A percentile compares a stretch with the other conserved stretches of the same genome.
Evolutionary conservation across 2,113 vertebrate genomes (phyloP).

Genomic region (Phalacrocorax pelagicus): DNA sequence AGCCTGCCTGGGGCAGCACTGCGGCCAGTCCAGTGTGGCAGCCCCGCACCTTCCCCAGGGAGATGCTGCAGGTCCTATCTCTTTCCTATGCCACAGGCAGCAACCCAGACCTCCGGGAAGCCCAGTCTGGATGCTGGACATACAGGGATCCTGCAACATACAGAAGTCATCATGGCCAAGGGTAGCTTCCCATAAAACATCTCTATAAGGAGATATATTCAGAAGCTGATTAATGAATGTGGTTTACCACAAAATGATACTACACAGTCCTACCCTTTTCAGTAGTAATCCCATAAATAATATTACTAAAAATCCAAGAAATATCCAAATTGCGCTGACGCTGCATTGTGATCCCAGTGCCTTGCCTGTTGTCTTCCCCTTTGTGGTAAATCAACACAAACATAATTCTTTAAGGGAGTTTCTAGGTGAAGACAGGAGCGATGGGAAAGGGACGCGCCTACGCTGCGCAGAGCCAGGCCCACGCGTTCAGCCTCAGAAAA

Average conservation of each 20-base stretch:
- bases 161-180: not conserved
- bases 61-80: not conserved
- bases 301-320: conserved; percentile 23
- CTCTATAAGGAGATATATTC: not conserved
- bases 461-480: not conserved
- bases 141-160: not conserved
- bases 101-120: not conserved
- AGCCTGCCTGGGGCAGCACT: not conserved
- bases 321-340: not conserved
- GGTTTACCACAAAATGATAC: conserved; percentile 43
- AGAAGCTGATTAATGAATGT: conserved; percentile 49
- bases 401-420: not conserved
- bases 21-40: not conserved
- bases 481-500: not conserved
- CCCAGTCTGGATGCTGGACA: not conserved
- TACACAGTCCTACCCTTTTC: conserved; percentile 24
- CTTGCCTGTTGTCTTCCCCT: not conserved
- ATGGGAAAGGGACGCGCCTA: not conserved
- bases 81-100: not conserved
- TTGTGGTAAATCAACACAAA: conserved; percentile 8
- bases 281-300: conserved; percentile 38
- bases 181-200: not conserved
- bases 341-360: not conserved
- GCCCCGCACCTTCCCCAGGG: not conserved
- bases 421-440: conserved; percentile 1